Percentiles rank a stretch among this genome's conserved stretches.
phyloP scores from a whole-genome alignment of 2,888 invertebrate species.

The Tetrapedia diversipes region DNA sequence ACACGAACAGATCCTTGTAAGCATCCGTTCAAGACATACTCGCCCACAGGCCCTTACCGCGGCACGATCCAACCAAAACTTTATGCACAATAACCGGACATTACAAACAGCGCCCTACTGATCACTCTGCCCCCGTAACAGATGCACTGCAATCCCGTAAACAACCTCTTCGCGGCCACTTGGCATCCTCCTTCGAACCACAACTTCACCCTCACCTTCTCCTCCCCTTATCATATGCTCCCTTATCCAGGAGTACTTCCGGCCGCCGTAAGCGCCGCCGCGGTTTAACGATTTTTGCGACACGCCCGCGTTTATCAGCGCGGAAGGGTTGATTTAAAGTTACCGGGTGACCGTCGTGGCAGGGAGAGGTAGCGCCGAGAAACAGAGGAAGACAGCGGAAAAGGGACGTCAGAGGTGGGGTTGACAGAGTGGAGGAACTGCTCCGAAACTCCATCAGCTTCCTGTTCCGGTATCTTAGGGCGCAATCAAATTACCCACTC shows the following conservation, averaged over 20 bases:
- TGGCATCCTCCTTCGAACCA: neutral
- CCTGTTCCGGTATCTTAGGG: constrained; percentile 76
- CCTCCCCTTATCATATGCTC: neutral
- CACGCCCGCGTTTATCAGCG: constrained; percentile 52
- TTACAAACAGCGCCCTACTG: too few species aligned
- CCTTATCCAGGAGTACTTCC: constrained; percentile 6
- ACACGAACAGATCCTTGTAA: too few species aligned
- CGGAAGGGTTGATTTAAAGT: constrained; percentile 64
- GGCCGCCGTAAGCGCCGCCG: neutral
- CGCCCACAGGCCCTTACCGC: too few species aligned
- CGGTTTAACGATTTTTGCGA: constrained; percentile 37
- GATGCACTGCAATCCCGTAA: too few species aligned
- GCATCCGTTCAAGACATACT: too few species aligned
- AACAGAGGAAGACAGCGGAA: constrained; percentile 1
- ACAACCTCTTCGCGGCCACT: neutral
- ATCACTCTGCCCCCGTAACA: too few species aligned
- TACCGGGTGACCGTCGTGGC: constrained; percentile 58
- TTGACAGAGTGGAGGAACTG: constrained; percentile 49
- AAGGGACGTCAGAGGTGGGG: constrained; percentile 13
- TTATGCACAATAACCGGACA: too few species aligned
- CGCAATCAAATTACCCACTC: constrained; percentile 80
- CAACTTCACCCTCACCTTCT: neutral
- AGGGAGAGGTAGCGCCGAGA: neutral
- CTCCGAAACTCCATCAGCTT: constrained; percentile 78
- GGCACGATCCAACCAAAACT: too few species aligned